Conservation (phyloP, 2,888 invertebrate species). For the Cephus pulcher region DNA sequence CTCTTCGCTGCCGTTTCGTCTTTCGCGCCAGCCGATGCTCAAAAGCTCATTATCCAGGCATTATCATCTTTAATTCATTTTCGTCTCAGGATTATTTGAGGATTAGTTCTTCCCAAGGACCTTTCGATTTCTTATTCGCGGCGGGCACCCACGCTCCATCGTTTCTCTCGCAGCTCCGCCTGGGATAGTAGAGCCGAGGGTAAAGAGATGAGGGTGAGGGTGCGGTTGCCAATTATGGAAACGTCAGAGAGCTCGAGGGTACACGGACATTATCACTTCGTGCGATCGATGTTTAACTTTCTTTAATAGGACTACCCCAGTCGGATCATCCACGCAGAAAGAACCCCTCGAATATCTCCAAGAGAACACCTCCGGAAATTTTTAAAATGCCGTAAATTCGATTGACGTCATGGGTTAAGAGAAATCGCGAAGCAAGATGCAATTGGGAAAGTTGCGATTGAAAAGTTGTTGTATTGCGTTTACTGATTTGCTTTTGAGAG, state of each 20-base stretch:
- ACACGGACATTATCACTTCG: conserved; percentile 15
- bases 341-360: background rate
- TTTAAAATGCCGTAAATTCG: too few relatives aligned
- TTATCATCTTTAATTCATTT: conserved; percentile 54
- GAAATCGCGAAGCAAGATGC: too few relatives aligned
- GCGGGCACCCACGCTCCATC: too few relatives aligned
- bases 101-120: background rate
- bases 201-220: conserved; percentile 13
- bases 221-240: conserved; percentile 46
- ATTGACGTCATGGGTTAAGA: too few relatives aligned
- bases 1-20: conserved; percentile 44
- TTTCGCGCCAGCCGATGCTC: conserved; percentile 38
- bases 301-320: conserved; percentile 12
- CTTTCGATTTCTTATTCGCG: conserved; percentile 22
- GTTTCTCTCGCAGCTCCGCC: too few relatives aligned
- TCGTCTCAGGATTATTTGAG: conserved; percentile 28
- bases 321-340: conserved; percentile 38
- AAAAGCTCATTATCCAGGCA: conserved; percentile 50
- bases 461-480: too few relatives aligned
- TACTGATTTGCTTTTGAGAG: too few relatives aligned
- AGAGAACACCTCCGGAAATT: too few relatives aligned
- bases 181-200: background rate
- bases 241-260: conserved; percentile 34
- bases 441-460: too few relatives aligned
- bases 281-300: conserved; percentile 8